These are phyloP conservation scores for Ganaspis brasiliensis DNA, from an alignment of 2,888 invertebrate species.

Conservation along the genomic window DNA sequence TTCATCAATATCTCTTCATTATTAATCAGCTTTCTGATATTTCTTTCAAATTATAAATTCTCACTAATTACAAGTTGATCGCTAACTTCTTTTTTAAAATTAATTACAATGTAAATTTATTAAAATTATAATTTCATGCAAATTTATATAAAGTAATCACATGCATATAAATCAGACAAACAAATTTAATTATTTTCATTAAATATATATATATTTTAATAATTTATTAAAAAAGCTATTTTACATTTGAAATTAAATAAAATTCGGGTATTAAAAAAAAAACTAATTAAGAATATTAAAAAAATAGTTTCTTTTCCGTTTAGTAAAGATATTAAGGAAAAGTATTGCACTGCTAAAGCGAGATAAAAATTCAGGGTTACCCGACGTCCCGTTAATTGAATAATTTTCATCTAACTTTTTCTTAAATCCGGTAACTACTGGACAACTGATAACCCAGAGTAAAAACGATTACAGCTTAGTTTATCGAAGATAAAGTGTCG, in stretches of 20 bases:
- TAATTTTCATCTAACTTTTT: neutral
- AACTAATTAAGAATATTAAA: neutral
- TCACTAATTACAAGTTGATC: too few species aligned
- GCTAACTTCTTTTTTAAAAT: too few species aligned
- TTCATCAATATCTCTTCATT: conserved; percentile 27
- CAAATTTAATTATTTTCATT: too few species aligned
- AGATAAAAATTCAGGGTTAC: conserved; percentile 23
- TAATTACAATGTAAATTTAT: too few species aligned
- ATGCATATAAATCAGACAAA: too few species aligned
- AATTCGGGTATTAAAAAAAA: too few species aligned
- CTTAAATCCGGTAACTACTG: neutral
- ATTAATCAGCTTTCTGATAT: neutral
- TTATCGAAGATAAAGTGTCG: neutral
- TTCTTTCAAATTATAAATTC: neutral
- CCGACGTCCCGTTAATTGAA: neutral
- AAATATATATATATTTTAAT: too few species aligned
- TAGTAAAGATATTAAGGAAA: conserved; percentile 33
- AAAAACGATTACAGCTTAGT: conserved; percentile 2
- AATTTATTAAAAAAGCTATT: too few species aligned
- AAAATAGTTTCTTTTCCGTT: neutral
- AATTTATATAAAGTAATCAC: too few species aligned
- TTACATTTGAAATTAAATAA: too few species aligned
- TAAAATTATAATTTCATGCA: too few species aligned
- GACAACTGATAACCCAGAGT: conserved; percentile 22
- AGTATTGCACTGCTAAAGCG: conserved; percentile 29